Percentiles rank a stretch among this genome's conserved stretches.
phyloP scores from a whole-genome alignment of 2,113 vertebrate species.

The Sturnus vulgaris region DNA sequence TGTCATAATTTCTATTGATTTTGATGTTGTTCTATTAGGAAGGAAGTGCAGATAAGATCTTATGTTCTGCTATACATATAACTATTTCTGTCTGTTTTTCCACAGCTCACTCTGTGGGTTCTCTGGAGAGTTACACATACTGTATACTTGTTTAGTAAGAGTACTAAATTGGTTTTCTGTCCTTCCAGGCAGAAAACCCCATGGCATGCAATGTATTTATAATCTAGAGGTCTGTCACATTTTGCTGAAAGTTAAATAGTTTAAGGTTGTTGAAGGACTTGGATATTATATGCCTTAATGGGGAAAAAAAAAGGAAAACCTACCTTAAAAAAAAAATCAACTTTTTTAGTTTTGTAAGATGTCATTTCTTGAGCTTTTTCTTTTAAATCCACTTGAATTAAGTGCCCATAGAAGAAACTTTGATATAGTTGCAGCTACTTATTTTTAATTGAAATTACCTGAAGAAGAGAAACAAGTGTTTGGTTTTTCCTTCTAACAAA shows the following conservation, averaged over 20 bases:
- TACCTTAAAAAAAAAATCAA: background rate
- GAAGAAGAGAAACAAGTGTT: background rate
- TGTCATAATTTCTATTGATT: background rate
- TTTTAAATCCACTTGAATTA: background rate
- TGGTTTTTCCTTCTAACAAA: background rate
- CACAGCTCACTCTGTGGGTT: background rate
- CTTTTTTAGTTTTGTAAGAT: background rate
- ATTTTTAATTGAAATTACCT: background rate
- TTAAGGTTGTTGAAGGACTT: background rate
- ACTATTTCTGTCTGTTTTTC: background rate
- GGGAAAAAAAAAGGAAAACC: background rate
- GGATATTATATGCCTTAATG: background rate
- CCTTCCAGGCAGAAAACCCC: background rate
- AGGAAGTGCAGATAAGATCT: conserved; percentile 23
- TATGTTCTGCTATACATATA: background rate
- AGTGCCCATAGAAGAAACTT: background rate
- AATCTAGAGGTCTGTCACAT: background rate
- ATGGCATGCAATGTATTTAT: background rate
- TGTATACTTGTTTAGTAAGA: background rate
- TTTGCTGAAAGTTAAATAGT: background rate
- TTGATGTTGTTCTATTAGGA: background rate
- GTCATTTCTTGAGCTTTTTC: background rate
- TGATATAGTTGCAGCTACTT: background rate
- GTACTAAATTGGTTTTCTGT: background rate
- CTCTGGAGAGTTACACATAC: background rate